Evolutionary conservation across 2,113 vertebrate genomes (phyloP).

Genomic region (Okapia johnstoni): DNA sequence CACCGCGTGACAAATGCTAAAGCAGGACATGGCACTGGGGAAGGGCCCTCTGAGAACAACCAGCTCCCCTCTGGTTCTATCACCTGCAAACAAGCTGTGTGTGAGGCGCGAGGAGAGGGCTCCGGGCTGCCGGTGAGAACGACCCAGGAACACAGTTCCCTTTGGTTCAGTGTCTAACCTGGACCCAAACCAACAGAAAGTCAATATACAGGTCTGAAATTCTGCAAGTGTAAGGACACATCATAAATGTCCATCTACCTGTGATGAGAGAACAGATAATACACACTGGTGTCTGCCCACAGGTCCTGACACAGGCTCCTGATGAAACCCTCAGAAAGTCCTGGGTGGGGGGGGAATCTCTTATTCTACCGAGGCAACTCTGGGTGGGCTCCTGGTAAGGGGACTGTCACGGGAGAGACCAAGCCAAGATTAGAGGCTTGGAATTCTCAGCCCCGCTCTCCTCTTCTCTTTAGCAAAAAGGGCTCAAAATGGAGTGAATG

Average conservation of each 20-base stretch:
- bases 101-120: background rate
- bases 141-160: no score
- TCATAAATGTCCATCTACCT: background rate
- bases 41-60: background rate
- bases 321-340: background rate
- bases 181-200: background rate
- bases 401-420: background rate
- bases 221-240: background rate
- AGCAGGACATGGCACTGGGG: fast-evolving
- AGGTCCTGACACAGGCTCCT: background rate
- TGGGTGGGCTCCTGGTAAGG: background rate
- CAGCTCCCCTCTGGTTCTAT: background rate
- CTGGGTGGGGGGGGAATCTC: background rate
- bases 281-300: background rate
- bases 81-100: background rate
- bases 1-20: background rate
- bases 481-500: background rate
- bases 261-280: background rate
- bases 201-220: background rate
- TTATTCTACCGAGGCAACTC: background rate
- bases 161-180: fast-evolving
- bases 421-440: background rate
- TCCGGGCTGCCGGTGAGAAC: fast-evolving
- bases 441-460: background rate
- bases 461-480: background rate